A percentile compares a stretch with the other conserved stretches of the same genome.
Conservation (phyloP, 2,888 invertebrate genomes). For the Scaptomyza parva region DNA sequence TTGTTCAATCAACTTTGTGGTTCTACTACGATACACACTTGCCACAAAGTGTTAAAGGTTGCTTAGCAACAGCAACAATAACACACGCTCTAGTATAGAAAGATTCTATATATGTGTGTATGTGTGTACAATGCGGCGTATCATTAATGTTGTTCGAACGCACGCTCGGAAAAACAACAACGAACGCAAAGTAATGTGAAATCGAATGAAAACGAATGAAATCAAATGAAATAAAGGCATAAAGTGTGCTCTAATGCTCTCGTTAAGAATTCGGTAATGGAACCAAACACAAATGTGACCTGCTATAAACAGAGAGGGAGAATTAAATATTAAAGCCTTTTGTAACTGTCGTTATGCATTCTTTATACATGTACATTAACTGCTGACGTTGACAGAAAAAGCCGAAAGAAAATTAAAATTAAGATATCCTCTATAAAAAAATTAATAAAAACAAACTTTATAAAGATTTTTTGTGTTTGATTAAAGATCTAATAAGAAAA, state of each 20-base stretch:
- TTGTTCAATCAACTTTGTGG: conserved; percentile 1
- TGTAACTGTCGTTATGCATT: conserved; percentile 19
- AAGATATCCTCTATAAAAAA: neutral
- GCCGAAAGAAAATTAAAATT: neutral
- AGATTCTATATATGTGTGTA: conserved; percentile 19
- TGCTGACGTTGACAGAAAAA: conserved; percentile 31
- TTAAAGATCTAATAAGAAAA: too few relatives aligned
- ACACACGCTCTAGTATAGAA: neutral
- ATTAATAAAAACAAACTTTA: too few relatives aligned
- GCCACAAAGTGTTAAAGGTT: conserved; percentile 19
- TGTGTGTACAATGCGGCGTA: conserved; percentile 57
- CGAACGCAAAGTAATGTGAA: conserved; percentile 1
- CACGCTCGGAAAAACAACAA: conserved; percentile 37
- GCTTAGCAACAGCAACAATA: conserved; percentile 33
- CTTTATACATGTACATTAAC: neutral
- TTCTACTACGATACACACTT: conserved; percentile 3
- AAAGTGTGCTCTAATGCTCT: conserved; percentile 1
- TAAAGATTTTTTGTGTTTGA: too few relatives aligned
- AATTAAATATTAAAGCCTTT: conserved; percentile 26
- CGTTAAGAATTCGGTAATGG: conserved; percentile 25
- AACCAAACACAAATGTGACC: conserved; percentile 16
- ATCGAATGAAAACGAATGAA: conserved; percentile 1
- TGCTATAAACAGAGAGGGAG: conserved; percentile 4
- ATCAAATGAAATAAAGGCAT: neutral
- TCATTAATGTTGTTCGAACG: conserved; percentile 45